phyloP scores from a whole-genome alignment of 2,888 invertebrate species.

The Pachliopta kotzebuea region DNA sequence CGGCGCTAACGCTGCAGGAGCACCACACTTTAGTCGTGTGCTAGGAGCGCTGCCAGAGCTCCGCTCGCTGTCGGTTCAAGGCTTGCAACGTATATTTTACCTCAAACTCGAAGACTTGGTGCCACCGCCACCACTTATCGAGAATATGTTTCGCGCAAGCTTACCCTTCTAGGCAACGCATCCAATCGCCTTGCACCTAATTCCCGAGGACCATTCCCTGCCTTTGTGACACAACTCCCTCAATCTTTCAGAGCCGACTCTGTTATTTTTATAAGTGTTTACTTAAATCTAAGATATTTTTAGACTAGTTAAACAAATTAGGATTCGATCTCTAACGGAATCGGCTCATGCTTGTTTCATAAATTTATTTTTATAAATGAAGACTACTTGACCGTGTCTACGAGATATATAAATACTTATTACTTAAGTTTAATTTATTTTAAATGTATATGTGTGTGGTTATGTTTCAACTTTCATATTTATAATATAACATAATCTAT shows the following conservation, averaged over 20 bases:
- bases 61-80: conserved; percentile 95
- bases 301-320: conserved; percentile 68
- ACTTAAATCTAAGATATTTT: conserved; percentile 72
- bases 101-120: conserved; percentile 95
- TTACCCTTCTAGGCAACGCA: conserved; percentile 88
- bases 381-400: conserved; percentile 57
- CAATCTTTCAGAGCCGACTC: conserved; percentile 66
- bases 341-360: conserved; percentile 58
- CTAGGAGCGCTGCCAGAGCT: conserved; percentile 96
- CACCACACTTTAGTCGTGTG: conserved; percentile 96
- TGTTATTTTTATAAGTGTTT: conserved; percentile 76
- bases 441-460: conserved; percentile 70
- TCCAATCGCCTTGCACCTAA: conserved; percentile 33
- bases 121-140: conserved; percentile 95
- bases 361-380: conserved; percentile 39
- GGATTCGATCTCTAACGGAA: conserved; percentile 75
- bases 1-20: conserved; percentile 92
- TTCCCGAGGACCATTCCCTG: conserved; percentile 68
- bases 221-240: conserved; percentile 63
- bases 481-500: conserved; percentile 57
- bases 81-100: conserved; percentile 96
- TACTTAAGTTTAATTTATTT: conserved; percentile 73
- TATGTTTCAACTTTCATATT: conserved; percentile 59
- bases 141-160: conserved; percentile 97
- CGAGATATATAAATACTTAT: conserved; percentile 39